Percentiles rank a stretch among this genome's conserved stretches.
Evolutionary conservation across 2,888 invertebrate genomes (phyloP).

Genomic region (Drosophila niveifrons): DNA sequence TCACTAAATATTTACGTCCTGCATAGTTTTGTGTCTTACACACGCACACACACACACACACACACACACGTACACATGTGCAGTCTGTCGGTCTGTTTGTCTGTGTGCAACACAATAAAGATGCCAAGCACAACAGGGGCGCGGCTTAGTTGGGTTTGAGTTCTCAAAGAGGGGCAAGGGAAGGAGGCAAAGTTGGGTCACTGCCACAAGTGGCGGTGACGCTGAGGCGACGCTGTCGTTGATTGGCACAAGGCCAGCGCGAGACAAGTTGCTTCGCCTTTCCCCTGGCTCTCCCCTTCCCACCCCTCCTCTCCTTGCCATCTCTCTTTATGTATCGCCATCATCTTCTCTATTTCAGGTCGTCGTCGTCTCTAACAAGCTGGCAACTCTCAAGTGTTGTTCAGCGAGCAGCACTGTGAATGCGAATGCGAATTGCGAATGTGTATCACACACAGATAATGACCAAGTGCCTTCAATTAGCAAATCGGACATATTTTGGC

Average conservation of each 20-base stretch:
- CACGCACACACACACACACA: conserved; percentile 29
- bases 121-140: conserved; percentile 53
- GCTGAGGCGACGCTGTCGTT: conserved; percentile 59
- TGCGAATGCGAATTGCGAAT: conserved; percentile 40
- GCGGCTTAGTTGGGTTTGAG: conserved; percentile 16
- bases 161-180: background rate
- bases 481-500: conserved; percentile 64
- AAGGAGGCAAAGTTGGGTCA: background rate
- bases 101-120: conserved; percentile 54
- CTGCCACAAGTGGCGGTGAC: conserved; percentile 62
- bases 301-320: background rate
- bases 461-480: conserved; percentile 77
- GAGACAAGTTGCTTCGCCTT: conserved; percentile 17
- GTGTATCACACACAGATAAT: conserved; percentile 66
- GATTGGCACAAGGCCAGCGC: conserved; percentile 77
- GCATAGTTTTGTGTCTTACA: conserved; percentile 27
- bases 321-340: background rate
- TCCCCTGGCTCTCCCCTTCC: background rate
- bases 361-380: conserved; percentile 55
- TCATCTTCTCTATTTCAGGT: conserved; percentile 44
- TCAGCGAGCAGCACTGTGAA: conserved; percentile 41
- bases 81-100: conserved; percentile 1
- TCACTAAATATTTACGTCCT: conserved; percentile 48
- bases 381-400: conserved; percentile 68
- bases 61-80: background rate